Evolutionary conservation across 2,797 vertebrate genomes (phyloP).

Genomic region (Otolemur crassicaudatus): DNA sequence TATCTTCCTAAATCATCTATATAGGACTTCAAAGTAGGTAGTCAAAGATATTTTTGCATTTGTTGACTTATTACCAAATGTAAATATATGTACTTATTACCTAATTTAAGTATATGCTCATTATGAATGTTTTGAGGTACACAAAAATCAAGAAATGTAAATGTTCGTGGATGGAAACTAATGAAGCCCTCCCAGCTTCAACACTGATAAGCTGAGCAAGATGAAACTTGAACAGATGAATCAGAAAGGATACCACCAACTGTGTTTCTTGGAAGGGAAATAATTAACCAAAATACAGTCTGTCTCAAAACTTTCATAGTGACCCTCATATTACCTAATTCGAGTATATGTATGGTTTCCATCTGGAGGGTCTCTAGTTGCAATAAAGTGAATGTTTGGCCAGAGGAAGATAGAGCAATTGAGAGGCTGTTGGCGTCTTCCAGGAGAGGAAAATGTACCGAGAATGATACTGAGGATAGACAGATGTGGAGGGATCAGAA

Average conservation of each 20-base stretch:
- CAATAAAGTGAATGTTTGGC: neutral
- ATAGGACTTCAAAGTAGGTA: neutral
- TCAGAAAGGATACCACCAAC: too few species aligned
- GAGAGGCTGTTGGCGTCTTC: neutral
- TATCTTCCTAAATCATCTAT: neutral
- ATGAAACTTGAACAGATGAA: too few species aligned
- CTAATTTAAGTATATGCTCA: too few species aligned
- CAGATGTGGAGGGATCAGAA: neutral
- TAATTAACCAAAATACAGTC: too few species aligned
- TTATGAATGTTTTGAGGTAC: too few species aligned
- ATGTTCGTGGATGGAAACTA: too few species aligned
- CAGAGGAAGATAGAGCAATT: neutral
- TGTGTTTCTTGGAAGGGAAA: too few species aligned
- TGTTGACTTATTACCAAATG: neutral
- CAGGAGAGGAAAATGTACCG: neutral
- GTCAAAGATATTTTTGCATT: neutral
- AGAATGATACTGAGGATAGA: neutral
- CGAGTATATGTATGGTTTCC: neutral
- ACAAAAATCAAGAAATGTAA: too few species aligned
- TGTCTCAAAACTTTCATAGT: too few species aligned
- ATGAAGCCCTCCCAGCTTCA: too few species aligned
- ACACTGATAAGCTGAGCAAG: too few species aligned
- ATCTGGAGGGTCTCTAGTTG: neutral
- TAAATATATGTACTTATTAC: neutral
- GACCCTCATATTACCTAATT: neutral